Conservation (phyloP, 2,888 invertebrate species). For the Octodonta nipae region DNA sequence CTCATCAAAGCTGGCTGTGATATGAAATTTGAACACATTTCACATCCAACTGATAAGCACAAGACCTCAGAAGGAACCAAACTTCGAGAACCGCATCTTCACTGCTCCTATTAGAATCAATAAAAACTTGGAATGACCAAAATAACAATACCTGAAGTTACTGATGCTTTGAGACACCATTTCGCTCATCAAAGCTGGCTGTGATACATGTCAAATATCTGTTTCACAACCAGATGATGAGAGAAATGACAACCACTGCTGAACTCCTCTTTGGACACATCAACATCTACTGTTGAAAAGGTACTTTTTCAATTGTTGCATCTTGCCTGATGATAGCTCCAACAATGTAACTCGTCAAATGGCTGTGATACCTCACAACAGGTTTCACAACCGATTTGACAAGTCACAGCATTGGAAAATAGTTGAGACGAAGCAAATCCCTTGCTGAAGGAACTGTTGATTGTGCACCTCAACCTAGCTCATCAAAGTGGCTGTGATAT, state of each 20-base stretch:
- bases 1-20: conserved; percentile 99
- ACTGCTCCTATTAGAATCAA: too few species aligned
- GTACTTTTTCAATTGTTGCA: too few species aligned
- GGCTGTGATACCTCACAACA: conserved; percentile 73
- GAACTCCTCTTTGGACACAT: neutral
- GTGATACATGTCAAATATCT: conserved; percentile 69
- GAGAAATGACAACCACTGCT: conserved; percentile 38
- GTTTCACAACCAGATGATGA: conserved; percentile 88
- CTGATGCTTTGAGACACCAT: conserved; percentile 27
- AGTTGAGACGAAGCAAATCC: neutral
- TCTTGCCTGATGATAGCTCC: conserved; percentile 29
- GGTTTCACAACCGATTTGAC: conserved; percentile 74
- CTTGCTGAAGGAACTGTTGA: conserved; percentile 6
- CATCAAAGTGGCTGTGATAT: conserved; percentile 99
- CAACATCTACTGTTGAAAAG: too few species aligned
- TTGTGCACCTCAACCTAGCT: conserved; percentile 46
- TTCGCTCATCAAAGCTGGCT: conserved; percentile 97
- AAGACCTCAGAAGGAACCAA: conserved; percentile 1
- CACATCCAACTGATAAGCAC: conserved; percentile 71
- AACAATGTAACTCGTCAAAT: conserved; percentile 80
- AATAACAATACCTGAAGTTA: too few species aligned
- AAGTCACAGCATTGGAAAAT: conserved; percentile 39
- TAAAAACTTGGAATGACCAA: too few species aligned
- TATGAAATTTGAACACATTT: conserved; percentile 58
- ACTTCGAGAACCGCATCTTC: too few species aligned